A percentile compares a stretch with the other conserved stretches of the same genome.
Evolutionary conservation across 1,140 invertebrate species (phyloP).

Genomic region (Zaprionus taronus): DNA sequence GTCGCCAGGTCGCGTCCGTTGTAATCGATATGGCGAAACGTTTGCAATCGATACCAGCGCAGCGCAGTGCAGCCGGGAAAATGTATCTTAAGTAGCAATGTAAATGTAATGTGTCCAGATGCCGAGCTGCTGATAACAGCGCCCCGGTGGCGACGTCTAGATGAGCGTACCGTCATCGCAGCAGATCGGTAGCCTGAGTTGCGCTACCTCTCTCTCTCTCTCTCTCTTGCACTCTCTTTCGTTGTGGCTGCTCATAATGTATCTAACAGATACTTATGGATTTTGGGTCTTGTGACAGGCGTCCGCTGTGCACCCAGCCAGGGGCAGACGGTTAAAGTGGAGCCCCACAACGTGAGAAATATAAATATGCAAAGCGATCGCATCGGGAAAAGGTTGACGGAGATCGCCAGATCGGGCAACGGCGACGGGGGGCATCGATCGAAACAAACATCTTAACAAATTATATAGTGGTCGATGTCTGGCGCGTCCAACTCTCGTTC

Average conservation of each 20-base stretch:
- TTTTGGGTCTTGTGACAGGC: constrained; percentile 52
- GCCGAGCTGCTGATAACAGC: constrained; percentile 72
- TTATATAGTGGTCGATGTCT: constrained; percentile 56
- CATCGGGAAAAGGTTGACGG: constrained; percentile 25
- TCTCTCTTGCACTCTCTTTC: neutral
- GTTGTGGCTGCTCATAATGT: constrained; percentile 44
- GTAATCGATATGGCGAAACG: constrained; percentile 74
- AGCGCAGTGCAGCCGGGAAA: constrained; percentile 22
- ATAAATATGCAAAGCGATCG: constrained; percentile 55
- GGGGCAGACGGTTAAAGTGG: constrained; percentile 42
- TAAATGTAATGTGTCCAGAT: constrained; percentile 74
- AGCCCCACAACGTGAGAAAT: constrained; percentile 74
- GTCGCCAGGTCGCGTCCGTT: constrained; percentile 15
- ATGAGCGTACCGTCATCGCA: constrained; percentile 24
- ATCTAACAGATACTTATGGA: constrained; percentile 55
- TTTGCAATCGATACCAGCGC: constrained; percentile 49
- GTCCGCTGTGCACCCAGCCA: constrained; percentile 25
- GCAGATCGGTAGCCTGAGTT: constrained; percentile 52
- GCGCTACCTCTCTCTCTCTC: neutral
- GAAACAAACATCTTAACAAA: constrained; percentile 81
- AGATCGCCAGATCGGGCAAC: constrained; percentile 32
- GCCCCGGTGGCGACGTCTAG: constrained; percentile 46
- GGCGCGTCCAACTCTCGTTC: constrained; percentile 8
- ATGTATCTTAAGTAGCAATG: constrained; percentile 79
- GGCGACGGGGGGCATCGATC: constrained; percentile 27